Conservation (phyloP, 2,797 vertebrate genomes). For the Rhynchonycteris naso region DNA sequence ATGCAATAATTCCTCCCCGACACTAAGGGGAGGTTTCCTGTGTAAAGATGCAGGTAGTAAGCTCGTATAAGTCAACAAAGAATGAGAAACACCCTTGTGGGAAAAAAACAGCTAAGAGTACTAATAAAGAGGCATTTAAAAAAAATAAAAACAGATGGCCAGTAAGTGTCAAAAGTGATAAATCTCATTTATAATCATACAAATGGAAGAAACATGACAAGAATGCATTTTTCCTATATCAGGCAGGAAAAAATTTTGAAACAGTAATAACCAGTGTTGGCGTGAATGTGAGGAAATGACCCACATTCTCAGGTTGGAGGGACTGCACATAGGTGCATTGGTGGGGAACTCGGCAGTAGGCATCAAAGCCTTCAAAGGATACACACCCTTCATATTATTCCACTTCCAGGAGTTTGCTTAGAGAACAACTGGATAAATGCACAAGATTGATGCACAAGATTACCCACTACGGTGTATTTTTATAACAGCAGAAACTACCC, state of each 20-base stretch:
- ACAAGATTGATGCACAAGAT: too few species aligned
- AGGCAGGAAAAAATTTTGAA: neutral
- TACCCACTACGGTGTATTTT: neutral
- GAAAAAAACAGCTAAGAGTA: neutral
- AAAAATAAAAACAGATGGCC: neutral
- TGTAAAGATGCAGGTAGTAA: neutral
- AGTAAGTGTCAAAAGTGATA: neutral
- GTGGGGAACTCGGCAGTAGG: neutral
- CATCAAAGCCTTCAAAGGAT: neutral
- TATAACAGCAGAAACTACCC: neutral
- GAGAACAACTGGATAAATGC: neutral
- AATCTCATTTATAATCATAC: neutral
- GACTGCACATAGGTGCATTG: neutral
- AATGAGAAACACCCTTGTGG: neutral
- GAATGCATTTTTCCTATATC: neutral
- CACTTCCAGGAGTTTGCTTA: neutral
- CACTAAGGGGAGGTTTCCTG: too few species aligned
- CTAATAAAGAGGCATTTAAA: neutral
- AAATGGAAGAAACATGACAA: neutral
- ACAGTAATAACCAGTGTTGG: neutral
- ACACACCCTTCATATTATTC: neutral
- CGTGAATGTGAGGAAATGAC: neutral
- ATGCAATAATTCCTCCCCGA: accelerated
- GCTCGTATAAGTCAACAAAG: neutral
- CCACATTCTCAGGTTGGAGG: neutral